phyloP scores from a whole-genome alignment of 2,888 invertebrate genomes.

The Alitta virens region DNA sequence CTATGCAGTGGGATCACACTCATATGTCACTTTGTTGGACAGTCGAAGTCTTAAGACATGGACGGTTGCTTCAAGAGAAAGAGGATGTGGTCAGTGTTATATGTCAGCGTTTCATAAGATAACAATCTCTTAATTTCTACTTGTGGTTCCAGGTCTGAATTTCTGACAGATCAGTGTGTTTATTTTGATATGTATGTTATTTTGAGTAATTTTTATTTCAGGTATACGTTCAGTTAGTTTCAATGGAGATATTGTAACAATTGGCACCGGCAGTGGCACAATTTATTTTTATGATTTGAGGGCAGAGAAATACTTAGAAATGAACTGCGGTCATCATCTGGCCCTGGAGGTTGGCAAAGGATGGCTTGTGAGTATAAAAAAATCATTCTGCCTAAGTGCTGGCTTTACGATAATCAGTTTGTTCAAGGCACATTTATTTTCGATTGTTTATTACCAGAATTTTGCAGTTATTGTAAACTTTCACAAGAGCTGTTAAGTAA shows the following conservation, averaged over 20 bases:
- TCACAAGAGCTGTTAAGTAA: too few relatives aligned
- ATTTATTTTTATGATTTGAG: constrained; percentile 91
- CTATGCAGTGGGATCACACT: constrained; percentile 91
- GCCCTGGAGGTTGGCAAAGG: constrained; percentile 45
- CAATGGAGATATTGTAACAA: constrained; percentile 83
- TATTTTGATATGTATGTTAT: neutral
- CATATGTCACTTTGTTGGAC: constrained; percentile 86
- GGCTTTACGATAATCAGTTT: too few relatives aligned
- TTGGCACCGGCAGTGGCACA: constrained; percentile 88
- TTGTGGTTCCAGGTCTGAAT: neutral
- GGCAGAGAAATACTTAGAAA: constrained; percentile 87
- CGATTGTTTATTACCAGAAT: too few relatives aligned
- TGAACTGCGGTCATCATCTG: constrained; percentile 55
- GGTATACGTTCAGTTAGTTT: constrained; percentile 86
- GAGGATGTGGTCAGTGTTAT: constrained; percentile 74
- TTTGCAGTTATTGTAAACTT: too few relatives aligned
- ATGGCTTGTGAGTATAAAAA: constrained; percentile 51
- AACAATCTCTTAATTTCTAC: neutral
- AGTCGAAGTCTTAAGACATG: constrained; percentile 78
- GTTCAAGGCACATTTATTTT: too few relatives aligned
- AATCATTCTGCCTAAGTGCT: neutral
- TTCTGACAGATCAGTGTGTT: neutral
- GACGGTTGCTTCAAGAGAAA: constrained; percentile 81
- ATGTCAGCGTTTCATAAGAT: too few relatives aligned
- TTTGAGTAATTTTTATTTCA: constrained; percentile 23